Evolutionary conservation across 2,113 vertebrate species (phyloP), one percentile per base, ranked within the genome.

Genomic region (Pipa parva): DNA sequence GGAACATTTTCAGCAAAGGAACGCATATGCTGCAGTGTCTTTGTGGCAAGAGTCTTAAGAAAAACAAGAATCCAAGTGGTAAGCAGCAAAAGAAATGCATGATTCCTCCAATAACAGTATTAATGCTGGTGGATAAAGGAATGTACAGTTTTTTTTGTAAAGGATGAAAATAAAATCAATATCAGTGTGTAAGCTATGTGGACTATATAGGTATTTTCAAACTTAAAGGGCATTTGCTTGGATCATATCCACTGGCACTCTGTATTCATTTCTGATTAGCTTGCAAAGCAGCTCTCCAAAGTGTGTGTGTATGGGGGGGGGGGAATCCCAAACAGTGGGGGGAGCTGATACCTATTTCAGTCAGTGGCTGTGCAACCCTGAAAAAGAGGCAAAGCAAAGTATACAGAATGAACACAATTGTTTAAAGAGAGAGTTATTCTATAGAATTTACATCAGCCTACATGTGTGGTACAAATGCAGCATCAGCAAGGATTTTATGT

Each of bases 1-100:
- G 97, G 97, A 97, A 97, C 95, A 98, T 99, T 95, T 97, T 98
- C 95, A 99, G 95, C 93, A 98, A 99, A 99, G 95, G 95, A 99
- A 96, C 97, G 97, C 97, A 99, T 99, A 99, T 99, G 97, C 97
- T 99, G 97, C 97, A 99, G 97, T 99, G 97, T 99, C 97, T 99
- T 98, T 99, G 97, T 99, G 97, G 97, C 92, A 98, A 97, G 97
- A 98, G 95, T 98, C 95, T 99, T 89, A 97, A 98, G 93, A 97
- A 95, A 93, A 97, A 91, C 94, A 98, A 98, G 95, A 98, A 94
- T 84, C 92, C 92, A 95, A 95, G 92, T 96, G 96, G 96, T 98
- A 96, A 98, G 96, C 83, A 81, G 81, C 81, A 82, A 80, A 75
- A 85, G 76, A 78, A 83, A 81, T 84, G 66, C 83, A 75, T 79